A percentile compares a stretch with the other conserved stretches of the same genome.
These are phyloP conservation scores for Drosophila bifasciata DNA, from an alignment of 1,140 invertebrate genomes.

Conservation along the genomic window DNA sequence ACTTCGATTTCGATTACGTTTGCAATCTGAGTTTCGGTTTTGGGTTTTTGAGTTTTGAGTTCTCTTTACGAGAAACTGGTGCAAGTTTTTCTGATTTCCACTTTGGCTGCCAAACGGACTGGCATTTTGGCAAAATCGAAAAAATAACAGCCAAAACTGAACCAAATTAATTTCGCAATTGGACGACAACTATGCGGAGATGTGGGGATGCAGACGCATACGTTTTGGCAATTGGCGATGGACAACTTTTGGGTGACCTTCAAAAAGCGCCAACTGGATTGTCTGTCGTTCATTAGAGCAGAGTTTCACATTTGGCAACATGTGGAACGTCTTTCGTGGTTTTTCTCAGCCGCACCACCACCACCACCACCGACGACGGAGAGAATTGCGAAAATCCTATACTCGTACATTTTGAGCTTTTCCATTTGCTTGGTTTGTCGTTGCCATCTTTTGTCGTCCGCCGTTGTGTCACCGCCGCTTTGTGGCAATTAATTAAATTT, in stretches of 20 bases:
- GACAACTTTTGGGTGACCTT: conserved; percentile 44
- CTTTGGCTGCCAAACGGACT: conserved; percentile 29
- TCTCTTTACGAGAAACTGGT: conserved; percentile 46
- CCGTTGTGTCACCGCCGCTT: conserved; percentile 37
- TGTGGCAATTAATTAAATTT: conserved; percentile 49
- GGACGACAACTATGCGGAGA: conserved; percentile 42
- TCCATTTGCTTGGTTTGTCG: not conserved
- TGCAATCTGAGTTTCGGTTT: conserved; percentile 41
- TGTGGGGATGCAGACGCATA: conserved; percentile 46
- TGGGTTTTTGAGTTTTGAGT: conserved; percentile 41
- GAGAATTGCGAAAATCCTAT: conserved; percentile 48
- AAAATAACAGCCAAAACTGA: conserved; percentile 40
- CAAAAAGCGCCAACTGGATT: conserved; percentile 31
- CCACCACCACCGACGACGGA: not conserved
- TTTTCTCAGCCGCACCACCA: conserved; percentile 33
- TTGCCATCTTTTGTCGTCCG: conserved; percentile 44
- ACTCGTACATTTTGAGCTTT: conserved; percentile 18
- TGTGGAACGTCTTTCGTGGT: conserved; percentile 46
- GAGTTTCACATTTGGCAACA: conserved; percentile 45
- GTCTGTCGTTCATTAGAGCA: conserved; percentile 48
- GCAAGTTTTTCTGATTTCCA: conserved; percentile 38
- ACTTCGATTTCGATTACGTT: conserved; percentile 51
- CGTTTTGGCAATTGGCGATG: conserved; percentile 43
- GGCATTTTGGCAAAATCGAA: conserved; percentile 40
- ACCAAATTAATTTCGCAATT: conserved; percentile 49